Base-by-base conservation (phyloP, 2,888 invertebrate genomes). In the Pseudococcus longispinus region DNA sequence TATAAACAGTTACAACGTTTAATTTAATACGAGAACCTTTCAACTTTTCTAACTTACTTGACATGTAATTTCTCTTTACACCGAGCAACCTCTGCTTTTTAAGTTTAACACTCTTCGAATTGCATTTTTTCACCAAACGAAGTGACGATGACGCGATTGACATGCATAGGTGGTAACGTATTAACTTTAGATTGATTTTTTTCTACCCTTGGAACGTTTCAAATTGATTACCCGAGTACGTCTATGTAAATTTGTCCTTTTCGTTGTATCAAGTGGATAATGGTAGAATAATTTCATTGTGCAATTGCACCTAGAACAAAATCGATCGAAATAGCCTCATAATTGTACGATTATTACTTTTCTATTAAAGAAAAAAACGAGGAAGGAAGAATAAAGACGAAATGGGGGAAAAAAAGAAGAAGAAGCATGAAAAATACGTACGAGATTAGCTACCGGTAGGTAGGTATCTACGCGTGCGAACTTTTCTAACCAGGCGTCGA, bases 21-120 rank as follows among this genome's bases (percentile, higher is more conserved):
- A 60, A 60, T 60, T 60, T 60, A 60, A 60, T 60, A 60, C 60
- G 13, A 60, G 60, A 60, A 60, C 60, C 60, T 60, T 60, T 60
- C 60, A 60, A 60, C 60, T 60, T 60, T 60, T 60, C 60, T 23
- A 60, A 60, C 9, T 60, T n/a, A 60, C 60, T 60, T 60, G 60
- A 20, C 60, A 60, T 60, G 60, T 60, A 60, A 60, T 60, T 60
- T 60, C 23, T 60, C 60, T n/a, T 51, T 51, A 37, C 9, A 15
- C 51, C 8, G 51, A 51, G 51, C 18, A 51, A 51, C 51, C 51
- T 51, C 51, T 46, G n/a, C 51, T 51, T 51, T 60, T 60, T 60
- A 37, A 37, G 37, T 37, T 2, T 37, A 15, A 55, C 55, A 55
- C 55, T n/a, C n/a, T n/a, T 55, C 55, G 5, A 55, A 55, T 55